phyloP scores from a whole-genome alignment of 2,888 invertebrate genomes.

The Xylota segnis region DNA sequence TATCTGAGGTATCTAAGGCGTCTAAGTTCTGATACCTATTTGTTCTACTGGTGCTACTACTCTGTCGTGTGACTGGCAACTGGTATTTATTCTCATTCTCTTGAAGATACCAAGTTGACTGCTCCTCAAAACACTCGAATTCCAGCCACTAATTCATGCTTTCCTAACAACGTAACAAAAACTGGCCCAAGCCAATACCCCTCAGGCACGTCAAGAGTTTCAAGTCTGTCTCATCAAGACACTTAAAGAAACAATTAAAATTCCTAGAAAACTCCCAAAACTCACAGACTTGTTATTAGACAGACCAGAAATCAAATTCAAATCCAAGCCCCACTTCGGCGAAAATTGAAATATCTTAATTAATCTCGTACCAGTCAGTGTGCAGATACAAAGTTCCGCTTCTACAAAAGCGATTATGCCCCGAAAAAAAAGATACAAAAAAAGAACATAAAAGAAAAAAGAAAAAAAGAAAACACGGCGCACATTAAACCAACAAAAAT shows the following conservation, averaged over 20 bases:
- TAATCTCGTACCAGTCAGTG: slow-evolving; percentile 61
- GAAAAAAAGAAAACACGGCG: background rate
- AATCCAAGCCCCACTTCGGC: slow-evolving; percentile 5
- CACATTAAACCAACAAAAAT: slow-evolving; percentile 17
- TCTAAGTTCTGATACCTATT: too few relatives aligned
- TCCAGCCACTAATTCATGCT: background rate
- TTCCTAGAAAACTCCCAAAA: slow-evolving; percentile 6
- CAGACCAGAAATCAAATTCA: background rate
- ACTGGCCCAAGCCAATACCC: background rate
- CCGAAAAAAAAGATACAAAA: slow-evolving; percentile 31
- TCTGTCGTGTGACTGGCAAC: too few relatives aligned
- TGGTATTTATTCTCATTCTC: background rate
- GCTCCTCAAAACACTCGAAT: background rate
- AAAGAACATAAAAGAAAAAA: too few relatives aligned
- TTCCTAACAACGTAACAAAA: background rate
- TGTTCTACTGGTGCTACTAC: too few relatives aligned
- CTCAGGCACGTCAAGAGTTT: background rate
- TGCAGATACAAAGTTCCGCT: slow-evolving; percentile 57
- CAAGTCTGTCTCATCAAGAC: background rate
- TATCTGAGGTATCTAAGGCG: too few relatives aligned
- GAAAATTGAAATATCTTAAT: slow-evolving; percentile 36
- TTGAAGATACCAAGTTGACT: background rate
- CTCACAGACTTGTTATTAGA: background rate
- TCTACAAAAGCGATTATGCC: slow-evolving; percentile 37
- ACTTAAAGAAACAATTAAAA: background rate